These are phyloP conservation scores for Parnassius orleans DNA, from an alignment of 2,888 invertebrate species.

Conservation along the genomic window DNA sequence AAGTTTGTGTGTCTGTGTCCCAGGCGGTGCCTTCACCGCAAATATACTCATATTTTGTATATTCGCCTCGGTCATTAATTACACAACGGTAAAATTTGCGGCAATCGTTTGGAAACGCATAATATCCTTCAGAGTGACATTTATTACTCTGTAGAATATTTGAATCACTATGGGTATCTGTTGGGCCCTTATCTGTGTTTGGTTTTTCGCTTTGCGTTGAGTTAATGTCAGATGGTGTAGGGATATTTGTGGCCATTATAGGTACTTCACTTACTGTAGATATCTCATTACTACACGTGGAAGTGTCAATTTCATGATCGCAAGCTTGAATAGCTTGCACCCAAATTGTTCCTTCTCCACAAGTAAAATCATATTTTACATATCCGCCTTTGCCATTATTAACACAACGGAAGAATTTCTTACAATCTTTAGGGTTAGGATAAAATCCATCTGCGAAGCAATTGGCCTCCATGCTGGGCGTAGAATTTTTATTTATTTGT, in stretches of 20 bases:
- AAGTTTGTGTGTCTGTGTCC: constrained; percentile 74
- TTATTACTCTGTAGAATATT: constrained; percentile 20
- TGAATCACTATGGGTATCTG: not conserved
- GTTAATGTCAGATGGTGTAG: constrained; percentile 14
- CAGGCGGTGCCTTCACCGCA: constrained; percentile 82
- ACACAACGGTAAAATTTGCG: constrained; percentile 76
- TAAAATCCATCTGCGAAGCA: constrained; percentile 86
- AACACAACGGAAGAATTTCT: constrained; percentile 87
- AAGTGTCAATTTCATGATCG: constrained; percentile 52
- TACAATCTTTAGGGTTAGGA: constrained; percentile 84
- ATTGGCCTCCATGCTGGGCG: constrained; percentile 44
- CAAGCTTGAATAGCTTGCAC: constrained; percentile 82
- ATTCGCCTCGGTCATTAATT: constrained; percentile 63
- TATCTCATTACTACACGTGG: constrained; percentile 26
- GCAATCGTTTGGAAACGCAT: constrained; percentile 81
- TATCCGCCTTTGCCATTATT: constrained; percentile 67
- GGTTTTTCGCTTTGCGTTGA: constrained; percentile 1
- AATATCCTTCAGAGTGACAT: constrained; percentile 84
- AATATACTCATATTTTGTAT: constrained; percentile 75
- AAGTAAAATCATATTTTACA: constrained; percentile 81
- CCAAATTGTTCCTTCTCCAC: constrained; percentile 86
- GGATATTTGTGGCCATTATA: constrained; percentile 4
- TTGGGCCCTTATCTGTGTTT: not conserved
- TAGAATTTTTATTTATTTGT: constrained; percentile 55
- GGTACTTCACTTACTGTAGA: constrained; percentile 10